Base-by-base conservation (phyloP, 2,797 vertebrate genomes). In the Megaceryle alcyon region DNA sequence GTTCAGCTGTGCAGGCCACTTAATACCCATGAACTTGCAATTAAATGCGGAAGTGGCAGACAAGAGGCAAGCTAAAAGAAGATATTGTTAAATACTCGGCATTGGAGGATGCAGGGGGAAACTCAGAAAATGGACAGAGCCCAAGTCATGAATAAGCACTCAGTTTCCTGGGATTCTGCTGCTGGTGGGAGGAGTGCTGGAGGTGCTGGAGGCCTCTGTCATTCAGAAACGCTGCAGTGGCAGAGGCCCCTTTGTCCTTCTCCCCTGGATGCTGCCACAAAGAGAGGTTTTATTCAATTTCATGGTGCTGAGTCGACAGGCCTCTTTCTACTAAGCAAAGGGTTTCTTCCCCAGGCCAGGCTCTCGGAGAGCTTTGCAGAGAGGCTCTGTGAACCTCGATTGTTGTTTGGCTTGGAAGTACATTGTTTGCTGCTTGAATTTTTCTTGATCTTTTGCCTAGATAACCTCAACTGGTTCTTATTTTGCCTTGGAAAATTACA, bases 31-130 rank as follows among this genome's bases (percentile, higher is more conserved):
- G 97, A 98, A 98, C 98, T 99, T 98, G 98, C 98, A 98, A 98
- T 98, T 98, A 98, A 98, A 98, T 98, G 98, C 97, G 98, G 99
- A 99, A 99, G 98, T 98, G 97, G 96, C 96, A 97, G 98, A 98
- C 97, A 97, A 98, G 98, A 98, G 98, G 91, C 46, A 56, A 97
- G 96, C 98, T 99, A 98, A 99, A 99, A 99, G 98, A 98, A 96
- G 98, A 98, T 98, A 99, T 99, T 99, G 99, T 98, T 98, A 90
- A 91, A 54, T 39, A 69, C 80, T 92, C 86, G 0, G 54, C 93
- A 66, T 88, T 97, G 75, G 90, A 94, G 96, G 94, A 92, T 98
- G 97, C 81, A 90, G 97, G 88, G 94, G 65, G 91, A 96, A 96
- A 95, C 94, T 89, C 86, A 76, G 96, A 97, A 97, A 95, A 94